Base-by-base conservation (phyloP, 2,797 vertebrate genomes). In the Rhinatrema bivittatum region DNA sequence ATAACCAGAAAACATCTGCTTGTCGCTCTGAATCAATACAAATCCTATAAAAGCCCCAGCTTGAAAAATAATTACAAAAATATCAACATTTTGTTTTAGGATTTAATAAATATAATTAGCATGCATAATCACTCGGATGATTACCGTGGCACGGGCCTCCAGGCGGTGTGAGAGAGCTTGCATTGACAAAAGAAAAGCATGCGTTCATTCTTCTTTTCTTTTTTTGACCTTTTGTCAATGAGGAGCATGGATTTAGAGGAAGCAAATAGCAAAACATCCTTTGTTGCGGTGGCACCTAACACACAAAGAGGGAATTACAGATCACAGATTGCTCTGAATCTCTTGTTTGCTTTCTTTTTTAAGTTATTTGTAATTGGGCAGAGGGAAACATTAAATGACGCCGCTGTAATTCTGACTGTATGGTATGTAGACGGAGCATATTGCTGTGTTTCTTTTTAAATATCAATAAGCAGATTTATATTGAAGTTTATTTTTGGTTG, bases 1-100 rank as follows among this genome's bases (percentile, higher is more conserved):
- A 65, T 62, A 63, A 44, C 29, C 7, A 17, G 19, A 52, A 34
- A 53, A 49, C 54, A 62, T 68, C 61, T 57, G 54, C 51, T 60
- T 68, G 53, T 34, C 25, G 53, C 18, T 45, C 33, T 59, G 55
- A 59, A 59, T 62, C 52, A 60, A 36, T 55, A 32, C 36, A 66
- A 51, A 38, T 10, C 41, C 43, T 33, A 10, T 48, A 16, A 10
- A 39, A 56, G 66, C 68, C 35, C 8, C 16, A 30, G 50, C 56
- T 60, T 68, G 58, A 60, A 45, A 48, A 66, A 62, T 42, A 47
- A 46, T 48, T 62, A 44, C 35, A 42, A 51, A 66, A 65, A 51
- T 62, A 60, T 50, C 32, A 53, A 16, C 32, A 44, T 39, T 56
- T 68, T 60, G 36, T 55, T 66, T 60, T 62, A 55, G 35, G 20